Base-by-base conservation (phyloP, 53 echinoderm and acorn worm genomes). In the Mesocentrotus franciscanus region DNA sequence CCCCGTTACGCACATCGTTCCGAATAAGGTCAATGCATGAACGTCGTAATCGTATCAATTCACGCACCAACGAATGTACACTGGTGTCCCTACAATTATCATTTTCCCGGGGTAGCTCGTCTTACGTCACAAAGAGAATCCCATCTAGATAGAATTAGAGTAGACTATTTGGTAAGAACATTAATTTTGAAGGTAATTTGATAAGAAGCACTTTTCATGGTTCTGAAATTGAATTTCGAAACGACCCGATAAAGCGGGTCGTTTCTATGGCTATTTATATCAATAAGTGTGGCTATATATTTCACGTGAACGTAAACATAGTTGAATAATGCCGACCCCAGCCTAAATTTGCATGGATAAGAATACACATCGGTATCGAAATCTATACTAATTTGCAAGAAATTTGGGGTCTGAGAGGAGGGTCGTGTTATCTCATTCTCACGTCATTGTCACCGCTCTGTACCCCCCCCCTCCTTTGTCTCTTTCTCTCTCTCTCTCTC, bases 21-120 rank as follows among this genome's bases (percentile, higher is more conserved):
- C n/a, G 59, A 60, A 90, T 57, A 90, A 90, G 90, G 90, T 90
- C 90, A 90, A 15, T 58, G 90, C 60, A 60, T 30, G 60, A 90
- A 60, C 58, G 60, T 60, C 90, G 90, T 60, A 90, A 90, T 90
- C 90, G 90, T 60, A 90, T 90, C 57, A 90, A 10, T 24, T 57
- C 90, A 90, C 90, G 90, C 90, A n/a, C 58, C 60, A 59, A 20
- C 9, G 90, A 24, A 60, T 36, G 30, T 29, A 30, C 85, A 39
- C 60, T 60, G 14, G 29, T 60, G 85, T 56, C 56, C 85, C 12
- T 85, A 49, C 49, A 49, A 49, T 49, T 29, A 27, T 27, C 9
- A 42, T 14, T 90, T 85, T 90, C 90, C 90, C 90, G 29, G 90
- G 90, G 90, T 10, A 90, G 90, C 90, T 20, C 18, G 36, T 81